Base-by-base conservation (phyloP, 1,140 invertebrate genomes). In the Neocloeon triangulifer region DNA sequence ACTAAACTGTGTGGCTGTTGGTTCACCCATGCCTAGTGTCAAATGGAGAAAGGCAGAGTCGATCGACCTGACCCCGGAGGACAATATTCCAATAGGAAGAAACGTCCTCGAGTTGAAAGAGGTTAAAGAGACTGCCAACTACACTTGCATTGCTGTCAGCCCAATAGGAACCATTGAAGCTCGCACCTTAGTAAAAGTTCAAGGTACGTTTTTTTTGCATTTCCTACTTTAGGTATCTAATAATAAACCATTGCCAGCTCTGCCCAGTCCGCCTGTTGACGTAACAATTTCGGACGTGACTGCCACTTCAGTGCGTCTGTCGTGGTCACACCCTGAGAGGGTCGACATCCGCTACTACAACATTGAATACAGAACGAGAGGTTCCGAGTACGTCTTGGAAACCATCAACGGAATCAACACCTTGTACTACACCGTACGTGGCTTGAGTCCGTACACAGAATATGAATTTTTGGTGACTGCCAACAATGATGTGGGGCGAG, bases 381-480 rank as follows among this genome's bases (percentile, higher is more conserved):
- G 78, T 48, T 44, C 54, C 4, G 70, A 50, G 37, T 59, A 68
- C 52, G 74, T 71, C 19, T 80, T 68, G 51, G 74, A 73, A 41
- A 85, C 92, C 50, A 86, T 92, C 43, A 81, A 73, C 18, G 85
- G 85, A 18, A 81, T 94, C 39, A 82, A 80, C 38, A 82, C 81
- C 15, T 79, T 80, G 61, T 85, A 84, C 55, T 89, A 91, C 55
- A 76, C 79, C 18, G 77, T 95, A 18, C 66, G 76, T 27, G 74
- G 73, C 39, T 61, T 94, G 10, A 84, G 78, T 32, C 84, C 89
- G 2, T 92, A 88, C 53, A 95, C 88, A 1, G 82, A 89, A 47
- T 98, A 98, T 59, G 85, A 95, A 53, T 85, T 97, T 59, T 81
- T 76, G 50, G 81, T 97, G 35, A 77, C 88, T 38, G 89, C 88